phyloP scores from a whole-genome alignment of 2,113 vertebrate species.

The Scartelaos histophorus region DNA sequence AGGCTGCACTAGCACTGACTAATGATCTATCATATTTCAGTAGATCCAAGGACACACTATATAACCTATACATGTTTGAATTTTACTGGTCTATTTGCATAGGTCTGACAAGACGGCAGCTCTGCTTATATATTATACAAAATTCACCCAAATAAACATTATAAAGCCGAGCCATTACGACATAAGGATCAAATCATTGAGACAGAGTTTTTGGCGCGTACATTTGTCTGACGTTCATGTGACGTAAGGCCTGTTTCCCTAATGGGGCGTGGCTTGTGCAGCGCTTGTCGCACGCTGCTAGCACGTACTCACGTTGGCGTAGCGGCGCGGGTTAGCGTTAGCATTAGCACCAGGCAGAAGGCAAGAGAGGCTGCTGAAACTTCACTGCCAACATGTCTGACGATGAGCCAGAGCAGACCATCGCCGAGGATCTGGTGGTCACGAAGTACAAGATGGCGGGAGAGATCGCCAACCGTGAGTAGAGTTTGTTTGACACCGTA shows the following conservation, averaged over 20 bases:
- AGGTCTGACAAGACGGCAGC: too few species aligned
- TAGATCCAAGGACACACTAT: too few species aligned
- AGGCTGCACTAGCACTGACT: too few species aligned
- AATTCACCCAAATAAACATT: too few species aligned
- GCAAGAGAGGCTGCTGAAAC: slow-evolving; percentile 10
- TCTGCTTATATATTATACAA: too few species aligned
- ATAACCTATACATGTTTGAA: too few species aligned
- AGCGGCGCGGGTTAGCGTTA: slow-evolving; percentile 4
- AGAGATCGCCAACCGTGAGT: slow-evolving; percentile 93
- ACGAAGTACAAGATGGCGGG: slow-evolving; percentile 96
- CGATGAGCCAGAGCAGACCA: slow-evolving; percentile 90
- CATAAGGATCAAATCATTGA: background rate
- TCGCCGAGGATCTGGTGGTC: slow-evolving; percentile 92
- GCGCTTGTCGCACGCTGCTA: background rate
- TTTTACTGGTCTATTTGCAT: too few species aligned
- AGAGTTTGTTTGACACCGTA: background rate
- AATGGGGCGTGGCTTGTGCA: slow-evolving; percentile 24
- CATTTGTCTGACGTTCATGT: slow-evolving; percentile 1
- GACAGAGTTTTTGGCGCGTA: slow-evolving; percentile 41
- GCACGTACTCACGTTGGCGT: background rate
- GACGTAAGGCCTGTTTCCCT: background rate
- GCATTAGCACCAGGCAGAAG: slow-evolving; percentile 1
- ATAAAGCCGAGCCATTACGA: too few species aligned
- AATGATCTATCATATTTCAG: too few species aligned
- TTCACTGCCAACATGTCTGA: slow-evolving; percentile 76